Percentiles rank a stretch among this genome's conserved stretches.
phyloP scores from a whole-genome alignment of 1,140 invertebrate species.

The Mizuhopecten yessoensis region DNA sequence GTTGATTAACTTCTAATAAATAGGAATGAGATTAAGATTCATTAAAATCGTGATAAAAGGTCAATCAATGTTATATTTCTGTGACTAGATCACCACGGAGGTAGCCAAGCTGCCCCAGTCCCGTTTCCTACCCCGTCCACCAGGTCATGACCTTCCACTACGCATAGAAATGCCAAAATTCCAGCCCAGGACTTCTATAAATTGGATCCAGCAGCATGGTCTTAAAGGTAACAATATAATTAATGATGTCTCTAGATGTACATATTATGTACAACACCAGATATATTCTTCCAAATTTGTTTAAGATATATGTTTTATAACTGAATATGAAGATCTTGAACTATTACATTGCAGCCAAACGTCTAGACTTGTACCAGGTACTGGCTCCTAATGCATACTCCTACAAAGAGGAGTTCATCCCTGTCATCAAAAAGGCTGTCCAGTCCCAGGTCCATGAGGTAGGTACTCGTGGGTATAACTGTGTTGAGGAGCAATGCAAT shows the following conservation, averaged over 20 bases:
- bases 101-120: conserved; percentile 82
- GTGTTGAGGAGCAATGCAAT: no score
- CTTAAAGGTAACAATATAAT: conserved; percentile 78
- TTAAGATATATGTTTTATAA: background rate
- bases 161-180: conserved; percentile 81
- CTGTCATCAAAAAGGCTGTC: conserved; percentile 82
- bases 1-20: no score
- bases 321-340: background rate
- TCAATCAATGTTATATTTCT: background rate
- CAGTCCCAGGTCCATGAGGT: conserved; percentile 84
- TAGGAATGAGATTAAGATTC: no score
- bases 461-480: conserved; percentile 40
- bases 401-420: conserved; percentile 83
- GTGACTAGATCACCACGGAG: conserved; percentile 80
- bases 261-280: no score
- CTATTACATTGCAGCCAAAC: conserved; percentile 77
- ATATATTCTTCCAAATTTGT: no score
- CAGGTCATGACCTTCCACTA: conserved; percentile 82
- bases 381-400: conserved; percentile 83
- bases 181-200: conserved; percentile 79
- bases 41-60: background rate
- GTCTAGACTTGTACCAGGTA: conserved; percentile 82
- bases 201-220: conserved; percentile 82
- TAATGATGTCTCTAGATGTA: no score
- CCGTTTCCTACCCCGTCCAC: conserved; percentile 81